Conservation (phyloP, 2,888 invertebrate genomes). For the Cepaea hortensis region DNA sequence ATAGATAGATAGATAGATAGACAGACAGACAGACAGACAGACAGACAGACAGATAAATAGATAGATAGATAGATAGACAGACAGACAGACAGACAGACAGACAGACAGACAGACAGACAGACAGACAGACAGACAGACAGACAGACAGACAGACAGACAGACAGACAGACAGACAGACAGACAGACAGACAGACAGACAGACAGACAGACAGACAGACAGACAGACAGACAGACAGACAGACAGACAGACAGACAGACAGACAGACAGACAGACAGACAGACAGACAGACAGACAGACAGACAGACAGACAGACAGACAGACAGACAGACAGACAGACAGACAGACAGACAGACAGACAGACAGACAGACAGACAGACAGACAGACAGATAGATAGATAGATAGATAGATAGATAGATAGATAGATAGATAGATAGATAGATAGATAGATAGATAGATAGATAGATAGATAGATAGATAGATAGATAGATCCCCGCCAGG, state of each 20-base stretch:
- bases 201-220: background rate
- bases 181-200: background rate
- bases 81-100: background rate
- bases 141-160: background rate
- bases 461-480: background rate
- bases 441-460: background rate
- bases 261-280: background rate
- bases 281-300: constrained; percentile 1
- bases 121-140: background rate
- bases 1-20: too few species aligned
- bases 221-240: background rate
- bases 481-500: background rate
- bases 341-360: background rate
- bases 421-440: background rate
- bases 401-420: background rate
- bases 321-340: background rate
- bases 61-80: too few species aligned
- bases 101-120: background rate
- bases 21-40: too few species aligned
- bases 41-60: too few species aligned
- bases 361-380: background rate
- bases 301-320: constrained; percentile 1
- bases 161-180: background rate
- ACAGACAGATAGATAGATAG: too few species aligned
- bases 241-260: background rate